A percentile compares a stretch with the other conserved stretches of the same genome.
Evolutionary conservation across 2,797 vertebrate genomes (phyloP).

Genomic region (Furcifer pardalis): DNA sequence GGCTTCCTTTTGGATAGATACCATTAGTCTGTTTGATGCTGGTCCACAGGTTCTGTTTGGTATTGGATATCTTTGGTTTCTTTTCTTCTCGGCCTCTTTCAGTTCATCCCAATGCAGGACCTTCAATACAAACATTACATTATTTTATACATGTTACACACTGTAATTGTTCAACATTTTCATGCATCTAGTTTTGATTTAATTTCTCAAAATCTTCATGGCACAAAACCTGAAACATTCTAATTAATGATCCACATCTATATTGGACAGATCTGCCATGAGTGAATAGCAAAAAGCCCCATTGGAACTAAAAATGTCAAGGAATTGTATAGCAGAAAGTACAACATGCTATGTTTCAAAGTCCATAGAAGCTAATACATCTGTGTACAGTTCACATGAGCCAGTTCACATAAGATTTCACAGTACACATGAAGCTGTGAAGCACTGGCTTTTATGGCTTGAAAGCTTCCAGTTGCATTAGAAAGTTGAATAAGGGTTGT

Average conservation of each 20-base stretch:
- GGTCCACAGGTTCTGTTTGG: neutral
- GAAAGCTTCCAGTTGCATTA: no score
- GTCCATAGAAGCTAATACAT: no score
- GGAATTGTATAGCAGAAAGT: neutral
- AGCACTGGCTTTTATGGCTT: neutral
- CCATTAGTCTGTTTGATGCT: slow-evolving; percentile 1
- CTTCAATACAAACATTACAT: neutral
- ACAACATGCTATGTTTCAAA: no score
- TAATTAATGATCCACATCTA: neutral
- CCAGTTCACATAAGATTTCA: no score
- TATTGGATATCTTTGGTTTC: neutral
- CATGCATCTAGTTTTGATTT: no score
- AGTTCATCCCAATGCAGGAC: slow-evolving; percentile 3
- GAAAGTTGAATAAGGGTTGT: no score
- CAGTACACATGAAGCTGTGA: neutral
- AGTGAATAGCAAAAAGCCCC: neutral
- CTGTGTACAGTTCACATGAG: no score
- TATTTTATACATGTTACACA: no score
- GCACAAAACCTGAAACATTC: neutral
- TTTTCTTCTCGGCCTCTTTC: neutral
- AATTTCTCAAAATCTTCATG: no score
- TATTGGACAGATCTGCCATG: neutral
- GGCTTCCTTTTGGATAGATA: neutral
- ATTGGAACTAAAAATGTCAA: neutral
- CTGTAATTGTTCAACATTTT: no score